Conservation (phyloP, 2,113 vertebrate species). For the Notechis scutatus region DNA sequence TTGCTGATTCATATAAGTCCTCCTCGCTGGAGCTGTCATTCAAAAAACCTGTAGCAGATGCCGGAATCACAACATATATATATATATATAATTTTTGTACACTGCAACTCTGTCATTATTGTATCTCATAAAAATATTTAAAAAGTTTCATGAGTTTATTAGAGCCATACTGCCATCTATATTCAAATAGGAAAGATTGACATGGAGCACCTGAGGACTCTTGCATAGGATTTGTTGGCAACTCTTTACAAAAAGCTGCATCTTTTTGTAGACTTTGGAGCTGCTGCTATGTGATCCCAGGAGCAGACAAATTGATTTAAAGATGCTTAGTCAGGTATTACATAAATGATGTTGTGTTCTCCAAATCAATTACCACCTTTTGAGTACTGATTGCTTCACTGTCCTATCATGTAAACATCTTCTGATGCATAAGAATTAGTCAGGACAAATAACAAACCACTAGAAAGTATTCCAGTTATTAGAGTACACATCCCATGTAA, state of each 20-base stretch:
- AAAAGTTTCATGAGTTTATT: not conserved
- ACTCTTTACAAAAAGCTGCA: not conserved
- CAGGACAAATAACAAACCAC: not conserved
- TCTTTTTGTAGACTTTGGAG: not conserved
- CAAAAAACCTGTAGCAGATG: too few species aligned
- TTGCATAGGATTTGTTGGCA: not conserved
- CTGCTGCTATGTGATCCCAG: not conserved
- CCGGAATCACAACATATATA: too few species aligned
- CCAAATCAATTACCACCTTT: not conserved
- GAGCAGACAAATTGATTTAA: not conserved
- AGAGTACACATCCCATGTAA: slow-evolving; percentile 20
- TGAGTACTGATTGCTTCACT: not conserved
- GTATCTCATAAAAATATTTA: not conserved
- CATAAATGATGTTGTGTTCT: not conserved
- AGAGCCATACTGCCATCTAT: not conserved
- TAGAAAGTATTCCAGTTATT: not conserved
- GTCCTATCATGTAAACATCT: not conserved
- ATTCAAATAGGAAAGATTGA: not conserved
- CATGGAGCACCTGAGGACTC: not conserved
- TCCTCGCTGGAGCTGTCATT: too few species aligned
- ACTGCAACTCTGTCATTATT: slow-evolving; percentile 22
- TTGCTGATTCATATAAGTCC: too few species aligned
- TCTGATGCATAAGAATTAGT: not conserved
- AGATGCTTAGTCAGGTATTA: not conserved
- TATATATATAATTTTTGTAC: slow-evolving; percentile 29